phyloP scores from a whole-genome alignment of 2,113 vertebrate genomes.

The Scopus umbretta region DNA sequence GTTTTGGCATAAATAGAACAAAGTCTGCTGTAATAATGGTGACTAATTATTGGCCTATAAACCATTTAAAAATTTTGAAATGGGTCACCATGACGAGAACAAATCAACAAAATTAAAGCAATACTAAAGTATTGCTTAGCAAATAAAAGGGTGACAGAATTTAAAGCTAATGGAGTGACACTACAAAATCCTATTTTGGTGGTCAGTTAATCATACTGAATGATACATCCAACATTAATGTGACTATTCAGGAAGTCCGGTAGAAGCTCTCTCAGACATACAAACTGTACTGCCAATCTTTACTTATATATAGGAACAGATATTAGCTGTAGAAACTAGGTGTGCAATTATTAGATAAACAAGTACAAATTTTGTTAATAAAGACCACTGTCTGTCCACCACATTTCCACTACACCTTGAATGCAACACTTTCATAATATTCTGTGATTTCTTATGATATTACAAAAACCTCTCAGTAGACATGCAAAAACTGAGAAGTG shows the following conservation, averaged over 20 bases:
- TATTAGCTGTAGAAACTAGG: not conserved
- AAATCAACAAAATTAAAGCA: not conserved
- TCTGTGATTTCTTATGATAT: not conserved
- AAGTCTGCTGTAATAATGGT: rapidly evolving
- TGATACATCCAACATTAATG: not conserved
- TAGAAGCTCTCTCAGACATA: not conserved
- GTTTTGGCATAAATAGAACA: not conserved
- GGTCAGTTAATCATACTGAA: not conserved
- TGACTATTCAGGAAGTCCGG: not conserved
- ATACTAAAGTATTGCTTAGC: not conserved
- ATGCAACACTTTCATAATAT: not conserved
- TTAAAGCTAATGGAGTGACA: not conserved
- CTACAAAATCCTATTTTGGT: not conserved
- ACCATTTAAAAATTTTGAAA: not conserved
- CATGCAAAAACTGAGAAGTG: not conserved
- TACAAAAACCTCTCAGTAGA: not conserved
- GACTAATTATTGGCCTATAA: not conserved
- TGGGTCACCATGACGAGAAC: not conserved
- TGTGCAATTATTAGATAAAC: not conserved
- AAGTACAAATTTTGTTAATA: not conserved
- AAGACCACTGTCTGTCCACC: not conserved
- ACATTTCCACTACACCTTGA: not conserved
- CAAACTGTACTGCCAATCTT: not conserved
- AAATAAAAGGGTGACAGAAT: not conserved
- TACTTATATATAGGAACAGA: not conserved